Evolutionary conservation across 30 jellyfish, hydroid and myxozoan species (phyloP).

Genomic region (Phacellophora camtschatica): DNA sequence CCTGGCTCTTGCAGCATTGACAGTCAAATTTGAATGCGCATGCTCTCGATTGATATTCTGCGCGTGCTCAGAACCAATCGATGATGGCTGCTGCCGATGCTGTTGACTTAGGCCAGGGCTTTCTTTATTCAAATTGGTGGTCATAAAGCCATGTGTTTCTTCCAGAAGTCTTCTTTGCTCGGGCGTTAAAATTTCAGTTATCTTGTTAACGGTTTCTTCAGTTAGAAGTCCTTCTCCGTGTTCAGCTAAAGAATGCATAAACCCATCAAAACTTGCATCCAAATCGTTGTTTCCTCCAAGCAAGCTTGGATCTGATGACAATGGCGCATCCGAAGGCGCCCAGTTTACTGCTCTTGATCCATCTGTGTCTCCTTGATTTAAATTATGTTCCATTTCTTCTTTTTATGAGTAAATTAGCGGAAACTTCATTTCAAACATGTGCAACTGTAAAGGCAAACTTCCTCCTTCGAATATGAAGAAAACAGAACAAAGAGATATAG

Average conservation of each 20-base stretch:
- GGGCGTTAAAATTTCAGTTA: conserved; percentile 35
- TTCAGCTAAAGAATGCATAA: conserved; percentile 43
- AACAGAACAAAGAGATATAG: no score
- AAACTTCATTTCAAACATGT: no score
- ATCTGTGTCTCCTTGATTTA: background rate
- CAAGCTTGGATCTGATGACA: background rate
- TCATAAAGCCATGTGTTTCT: background rate
- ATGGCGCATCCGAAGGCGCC: background rate
- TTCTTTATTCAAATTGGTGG: background rate
- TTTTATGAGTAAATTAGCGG: no score
- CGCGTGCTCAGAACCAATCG: background rate
- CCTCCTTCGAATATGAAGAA: no score
- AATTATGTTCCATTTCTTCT: background rate
- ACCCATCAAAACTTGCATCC: conserved; percentile 12
- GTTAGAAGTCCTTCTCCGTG: conserved; percentile 32
- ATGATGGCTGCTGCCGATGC: conserved; percentile 26
- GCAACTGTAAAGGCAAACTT: no score
- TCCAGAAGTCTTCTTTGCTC: conserved; percentile 13
- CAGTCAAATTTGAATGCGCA: background rate
- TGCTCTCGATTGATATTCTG: conserved; percentile 3
- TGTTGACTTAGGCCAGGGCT: conserved; percentile 18
- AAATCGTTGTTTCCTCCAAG: background rate
- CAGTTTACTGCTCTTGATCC: background rate
- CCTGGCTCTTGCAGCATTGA: conserved; percentile 32
- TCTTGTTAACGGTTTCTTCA: conserved; percentile 32